These are phyloP conservation scores for Agrypnus murinus DNA, from an alignment of 2,888 invertebrate species.

Conservation along the genomic window DNA sequence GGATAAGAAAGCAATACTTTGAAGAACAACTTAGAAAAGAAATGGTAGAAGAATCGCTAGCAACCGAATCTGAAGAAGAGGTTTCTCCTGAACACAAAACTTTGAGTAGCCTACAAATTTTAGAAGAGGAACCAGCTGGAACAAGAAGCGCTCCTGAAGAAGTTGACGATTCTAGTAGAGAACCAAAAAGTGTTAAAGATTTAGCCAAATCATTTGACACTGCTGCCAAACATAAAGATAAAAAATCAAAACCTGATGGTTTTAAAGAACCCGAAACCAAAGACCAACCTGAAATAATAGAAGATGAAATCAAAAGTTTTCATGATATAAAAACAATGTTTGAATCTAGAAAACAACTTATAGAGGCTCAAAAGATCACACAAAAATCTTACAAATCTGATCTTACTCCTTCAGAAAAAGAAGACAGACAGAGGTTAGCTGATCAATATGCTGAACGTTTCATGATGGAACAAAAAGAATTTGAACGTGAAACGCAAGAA, in stretches of 20 bases:
- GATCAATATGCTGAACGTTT: constrained; percentile 47
- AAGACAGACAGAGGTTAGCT: constrained; percentile 40
- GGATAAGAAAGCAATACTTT: constrained; percentile 75
- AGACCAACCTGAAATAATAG: constrained; percentile 33
- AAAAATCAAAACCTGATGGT: constrained; percentile 51
- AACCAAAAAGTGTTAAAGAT: constrained; percentile 52
- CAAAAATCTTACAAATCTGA: constrained; percentile 45
- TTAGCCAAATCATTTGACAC: constrained; percentile 57
- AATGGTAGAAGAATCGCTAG: constrained; percentile 73
- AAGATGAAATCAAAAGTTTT: constrained; percentile 37
- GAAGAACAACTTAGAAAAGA: constrained; percentile 78
- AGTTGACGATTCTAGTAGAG: constrained; percentile 12
- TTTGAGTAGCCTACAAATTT: constrained; percentile 55
- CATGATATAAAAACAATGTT: constrained; percentile 35
- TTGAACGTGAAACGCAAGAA: constrained; percentile 29
- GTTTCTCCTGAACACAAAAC: constrained; percentile 72
- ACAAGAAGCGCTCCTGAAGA: constrained; percentile 55
- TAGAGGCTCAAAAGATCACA: not conserved
- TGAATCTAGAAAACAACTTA: constrained; percentile 10
- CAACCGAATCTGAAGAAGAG: constrained; percentile 72
- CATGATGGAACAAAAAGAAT: constrained; percentile 45
- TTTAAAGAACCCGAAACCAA: constrained; percentile 60
- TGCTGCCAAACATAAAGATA: constrained; percentile 28
- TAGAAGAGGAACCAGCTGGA: constrained; percentile 58
- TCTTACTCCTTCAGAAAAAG: constrained; percentile 28